Evolutionary conservation across 2,888 invertebrate genomes (phyloP).

Genomic region (Pandemis cinnamomeana): DNA sequence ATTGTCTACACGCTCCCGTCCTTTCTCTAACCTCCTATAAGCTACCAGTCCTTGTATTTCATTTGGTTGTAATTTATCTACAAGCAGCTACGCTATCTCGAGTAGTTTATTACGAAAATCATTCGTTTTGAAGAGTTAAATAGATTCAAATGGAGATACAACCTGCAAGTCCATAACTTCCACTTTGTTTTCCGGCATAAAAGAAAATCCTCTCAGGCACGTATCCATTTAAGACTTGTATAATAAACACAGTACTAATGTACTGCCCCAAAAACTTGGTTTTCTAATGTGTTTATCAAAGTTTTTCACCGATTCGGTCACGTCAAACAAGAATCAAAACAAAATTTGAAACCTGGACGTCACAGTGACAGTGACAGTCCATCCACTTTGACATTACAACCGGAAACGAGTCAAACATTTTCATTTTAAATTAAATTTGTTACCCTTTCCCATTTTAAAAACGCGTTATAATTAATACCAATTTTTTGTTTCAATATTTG

Average conservation of each 20-base stretch:
- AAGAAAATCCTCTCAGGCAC: conserved; percentile 71
- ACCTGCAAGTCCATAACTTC: conserved; percentile 65
- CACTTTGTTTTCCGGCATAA: conserved; percentile 62
- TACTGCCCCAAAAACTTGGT: conserved; percentile 13
- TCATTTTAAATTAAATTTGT: too few relatives aligned
- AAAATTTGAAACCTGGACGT: conserved; percentile 30
- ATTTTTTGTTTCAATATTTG: too few relatives aligned
- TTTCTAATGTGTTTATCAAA: conserved; percentile 26
- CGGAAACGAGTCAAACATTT: background rate
- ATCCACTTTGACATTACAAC: background rate
- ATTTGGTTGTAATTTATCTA: too few relatives aligned
- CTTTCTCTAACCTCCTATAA: too few relatives aligned
- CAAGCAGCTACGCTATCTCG: too few relatives aligned
- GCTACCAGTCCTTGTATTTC: too few relatives aligned
- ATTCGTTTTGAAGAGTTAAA: conserved; percentile 26
- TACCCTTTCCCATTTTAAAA: too few relatives aligned
- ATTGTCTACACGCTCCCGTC: too few relatives aligned
- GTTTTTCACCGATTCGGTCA: conserved; percentile 19
- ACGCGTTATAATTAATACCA: too few relatives aligned
- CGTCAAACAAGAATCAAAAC: conserved; percentile 32
- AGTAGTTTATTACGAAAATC: background rate
- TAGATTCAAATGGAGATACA: background rate
- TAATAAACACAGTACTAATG: background rate
- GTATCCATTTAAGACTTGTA: conserved; percentile 43
- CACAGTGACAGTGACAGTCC: conserved; percentile 11